phyloP scores from a whole-genome alignment of 2,113 vertebrate genomes.

The Dolichotis patagonum region DNA sequence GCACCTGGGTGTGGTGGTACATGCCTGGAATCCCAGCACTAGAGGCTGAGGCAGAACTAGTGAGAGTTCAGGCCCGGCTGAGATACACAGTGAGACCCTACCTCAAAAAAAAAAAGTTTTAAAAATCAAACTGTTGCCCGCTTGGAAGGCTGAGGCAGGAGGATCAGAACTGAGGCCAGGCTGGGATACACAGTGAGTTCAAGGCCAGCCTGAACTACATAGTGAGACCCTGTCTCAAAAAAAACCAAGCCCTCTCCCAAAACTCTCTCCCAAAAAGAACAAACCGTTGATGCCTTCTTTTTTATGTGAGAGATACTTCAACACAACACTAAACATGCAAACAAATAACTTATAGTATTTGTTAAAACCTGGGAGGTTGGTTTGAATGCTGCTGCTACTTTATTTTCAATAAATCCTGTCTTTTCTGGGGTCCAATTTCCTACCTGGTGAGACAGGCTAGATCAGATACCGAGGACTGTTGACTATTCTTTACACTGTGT shows the following conservation, averaged over 20 bases:
- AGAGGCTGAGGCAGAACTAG: background rate
- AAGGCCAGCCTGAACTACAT: background rate
- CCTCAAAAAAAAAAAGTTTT: background rate
- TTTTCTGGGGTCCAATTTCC: background rate
- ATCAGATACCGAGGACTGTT: background rate
- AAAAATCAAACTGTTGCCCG: background rate
- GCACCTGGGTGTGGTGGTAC: background rate
- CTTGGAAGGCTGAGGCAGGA: background rate
- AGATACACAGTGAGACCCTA: background rate
- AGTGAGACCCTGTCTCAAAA: background rate
- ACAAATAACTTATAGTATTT: background rate
- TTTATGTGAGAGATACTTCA: slow-evolving; percentile 18
- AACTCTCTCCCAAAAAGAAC: background rate
- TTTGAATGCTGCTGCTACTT: background rate
- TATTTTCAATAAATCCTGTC: background rate
- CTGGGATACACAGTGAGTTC: background rate
- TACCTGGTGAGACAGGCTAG: background rate
- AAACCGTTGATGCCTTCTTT: background rate
- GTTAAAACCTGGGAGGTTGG: background rate
- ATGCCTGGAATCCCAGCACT: background rate
- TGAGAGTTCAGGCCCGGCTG: background rate
- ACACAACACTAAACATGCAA: background rate
- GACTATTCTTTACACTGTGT: background rate
- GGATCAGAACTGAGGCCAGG: background rate
- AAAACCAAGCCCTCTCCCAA: background rate